Base-by-base conservation (phyloP, 1,140 invertebrate genomes). In the Aphis gossypii region DNA sequence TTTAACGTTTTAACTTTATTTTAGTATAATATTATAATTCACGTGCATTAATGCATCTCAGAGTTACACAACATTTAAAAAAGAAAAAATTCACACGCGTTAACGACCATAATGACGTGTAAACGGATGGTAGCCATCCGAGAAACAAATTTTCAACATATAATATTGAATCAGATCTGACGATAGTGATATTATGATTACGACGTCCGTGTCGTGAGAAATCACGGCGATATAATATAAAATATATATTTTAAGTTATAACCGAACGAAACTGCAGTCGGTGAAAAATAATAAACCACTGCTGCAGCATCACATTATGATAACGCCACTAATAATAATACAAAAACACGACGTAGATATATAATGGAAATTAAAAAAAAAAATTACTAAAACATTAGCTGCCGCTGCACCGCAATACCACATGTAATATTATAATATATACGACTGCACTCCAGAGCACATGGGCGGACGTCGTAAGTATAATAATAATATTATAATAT, bases 331-430 rank as follows among this genome's bases (percentile, higher is more conserved):
- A 60, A 60, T 30, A 60, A 60, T 30, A 68, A 68, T 68, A 68
- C 25, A n/a, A 76, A n/a, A 18, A 76, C 30, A n/a, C 14, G 60
- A 76, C 30, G 60, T 18, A 20, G 30, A 76, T 68, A 21, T 68
- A 68, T 68, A 76, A 76, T 76, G 60, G 30, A 76, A 76, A 76
- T 76, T 76, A 76, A 76, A 76, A 76, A 60, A 60, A 35, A 76
- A 76, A 76, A 76, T 18, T 6, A 76, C 11, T n/a, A 35, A 76
- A 76, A 76, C 60, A 76, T 76, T n/a, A 76, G 30, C 60, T 4
- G 5, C 60, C 11, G n/a, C 30, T 6, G 60, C 60, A 20, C 60
- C 56, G 11, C 30, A 60, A 9, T 30, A 9, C 56, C 23, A 11
- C 56, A 60, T 14, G 11, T 23, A 30, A 60, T 68, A n/a, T n/a